phyloP scores from a whole-genome alignment of 2,888 invertebrate genomes.

The Leptinotarsa juncta region DNA sequence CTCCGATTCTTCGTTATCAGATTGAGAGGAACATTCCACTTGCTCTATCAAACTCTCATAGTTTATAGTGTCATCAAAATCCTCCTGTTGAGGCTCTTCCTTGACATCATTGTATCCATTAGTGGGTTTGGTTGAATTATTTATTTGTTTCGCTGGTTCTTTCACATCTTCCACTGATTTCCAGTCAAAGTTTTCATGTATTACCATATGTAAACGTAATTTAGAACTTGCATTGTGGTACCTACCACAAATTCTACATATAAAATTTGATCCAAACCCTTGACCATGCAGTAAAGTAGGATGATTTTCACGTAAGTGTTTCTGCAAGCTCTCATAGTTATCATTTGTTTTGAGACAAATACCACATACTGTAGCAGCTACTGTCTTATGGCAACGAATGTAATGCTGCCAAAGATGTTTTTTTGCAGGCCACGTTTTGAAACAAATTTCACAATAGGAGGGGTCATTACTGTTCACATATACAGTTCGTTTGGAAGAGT shows the following conservation, averaged over 20 bases:
- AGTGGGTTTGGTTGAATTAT: slow-evolving; percentile 33
- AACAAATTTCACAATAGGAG: slow-evolving; percentile 69
- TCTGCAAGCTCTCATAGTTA: slow-evolving; percentile 66
- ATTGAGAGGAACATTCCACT: slow-evolving; percentile 53
- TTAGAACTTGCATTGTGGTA: slow-evolving; percentile 72
- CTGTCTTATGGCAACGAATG: slow-evolving; percentile 69
- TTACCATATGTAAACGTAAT: slow-evolving; percentile 69
- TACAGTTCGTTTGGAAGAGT: slow-evolving; percentile 66
- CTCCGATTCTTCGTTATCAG: slow-evolving; percentile 47
- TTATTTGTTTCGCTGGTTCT: slow-evolving; percentile 43
- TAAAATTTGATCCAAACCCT: slow-evolving; percentile 71
- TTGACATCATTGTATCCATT: slow-evolving; percentile 47
- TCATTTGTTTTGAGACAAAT: slow-evolving; percentile 70
- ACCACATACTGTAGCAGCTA: slow-evolving; percentile 72
- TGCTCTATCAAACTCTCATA: slow-evolving; percentile 62
- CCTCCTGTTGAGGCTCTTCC: slow-evolving; percentile 50
- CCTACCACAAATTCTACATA: slow-evolving; percentile 67
- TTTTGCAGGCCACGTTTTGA: slow-evolving; percentile 72
- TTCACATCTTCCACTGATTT: slow-evolving; percentile 52
- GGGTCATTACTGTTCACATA: slow-evolving; percentile 68
- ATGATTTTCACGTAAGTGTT: slow-evolving; percentile 63
- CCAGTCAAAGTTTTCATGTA: slow-evolving; percentile 68
- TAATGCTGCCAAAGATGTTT: slow-evolving; percentile 73
- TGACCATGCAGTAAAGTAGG: slow-evolving; percentile 66
- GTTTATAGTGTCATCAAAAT: slow-evolving; percentile 54